phyloP scores from a whole-genome alignment of 2,797 vertebrate genomes.

The Crenuchus spilurus region DNA sequence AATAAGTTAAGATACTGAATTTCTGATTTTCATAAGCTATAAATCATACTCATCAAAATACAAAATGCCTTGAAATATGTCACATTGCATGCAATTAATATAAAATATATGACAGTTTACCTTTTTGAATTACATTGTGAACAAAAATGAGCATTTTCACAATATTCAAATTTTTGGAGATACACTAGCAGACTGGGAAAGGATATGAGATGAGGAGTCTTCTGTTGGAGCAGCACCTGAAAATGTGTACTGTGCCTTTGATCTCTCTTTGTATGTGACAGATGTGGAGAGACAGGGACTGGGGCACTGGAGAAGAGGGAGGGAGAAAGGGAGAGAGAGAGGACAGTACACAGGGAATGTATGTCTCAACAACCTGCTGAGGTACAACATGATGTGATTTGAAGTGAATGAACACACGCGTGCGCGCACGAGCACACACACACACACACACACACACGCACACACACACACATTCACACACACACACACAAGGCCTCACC shows the following conservation, averaged over 20 bases:
- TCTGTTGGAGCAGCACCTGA: background rate
- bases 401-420: slow-evolving; percentile 56
- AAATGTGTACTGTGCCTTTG: slow-evolving; percentile 17
- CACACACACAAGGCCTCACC: slow-evolving; percentile 39
- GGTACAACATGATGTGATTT: slow-evolving; percentile 65
- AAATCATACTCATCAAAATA: no score
- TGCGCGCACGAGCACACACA: slow-evolving; percentile 37
- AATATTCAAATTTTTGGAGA: no score
- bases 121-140: no score
- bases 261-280: slow-evolving; percentile 25
- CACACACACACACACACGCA: slow-evolving; percentile 49
- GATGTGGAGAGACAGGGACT: slow-evolving; percentile 34
- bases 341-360: slow-evolving; percentile 17
- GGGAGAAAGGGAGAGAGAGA: slow-evolving; percentile 12
- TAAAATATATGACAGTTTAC: no score
- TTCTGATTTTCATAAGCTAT: no score
- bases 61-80: no score
- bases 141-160: no score
- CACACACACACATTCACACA: slow-evolving; percentile 11
- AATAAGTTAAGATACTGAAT: no score
- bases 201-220: background rate
- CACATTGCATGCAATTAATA: no score
- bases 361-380: slow-evolving; percentile 48
- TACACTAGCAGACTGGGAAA: no score
- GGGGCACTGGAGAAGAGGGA: background rate